Base-by-base conservation (phyloP, 2,113 vertebrate species). In the Dissostichus mawsoni region DNA sequence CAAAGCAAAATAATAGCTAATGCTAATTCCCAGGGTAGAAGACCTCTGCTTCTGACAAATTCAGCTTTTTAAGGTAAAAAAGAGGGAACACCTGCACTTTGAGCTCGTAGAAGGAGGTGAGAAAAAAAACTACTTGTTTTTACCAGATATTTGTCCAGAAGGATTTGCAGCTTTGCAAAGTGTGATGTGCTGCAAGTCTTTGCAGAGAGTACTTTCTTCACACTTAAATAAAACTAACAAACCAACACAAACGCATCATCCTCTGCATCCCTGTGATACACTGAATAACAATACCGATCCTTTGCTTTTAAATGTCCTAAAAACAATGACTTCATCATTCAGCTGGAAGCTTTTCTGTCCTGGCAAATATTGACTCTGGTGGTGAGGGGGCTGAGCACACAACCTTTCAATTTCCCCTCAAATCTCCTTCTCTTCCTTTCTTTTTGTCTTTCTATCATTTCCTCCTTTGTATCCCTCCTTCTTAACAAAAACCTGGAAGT, bases 401-500 rank as follows among this genome's bases (percentile, higher is more conserved):
- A 52, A 18, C 36, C 66, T 72, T 16, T 45, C 45, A 74, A 33
- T 77, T 82, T 36, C 58, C 76, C 36, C 63, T 66, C 16, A 45
- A 80, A 74, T 82, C 51, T 17, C 25, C 29, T 41, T 63, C 18
- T 47, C 33, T 48, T 47, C 20, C 57, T 47, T 20, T 48, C 2
- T 55, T 61, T 23, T 53, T 58, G 45, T 52, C 51, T 67, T 69
- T 45, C 8, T 20, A 47, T 63, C 17, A 23, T 79, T 11, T 23
- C 18, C 68, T 41, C 13, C 8, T 7, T 10, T 16, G 45, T 41
- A 16, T 76, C 20, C 67, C 29, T 78, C 29, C n/a, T 67, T 52
- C 51, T 76, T 58, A 78, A 75, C 70, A 71, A 29, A 69, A 87
- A 84, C 67, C 85, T 90, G 83, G 76, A 86, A 85, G 74, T 90